Evolutionary conservation across 2,888 invertebrate species (phyloP).

Genomic region (Molanna angustata): DNA sequence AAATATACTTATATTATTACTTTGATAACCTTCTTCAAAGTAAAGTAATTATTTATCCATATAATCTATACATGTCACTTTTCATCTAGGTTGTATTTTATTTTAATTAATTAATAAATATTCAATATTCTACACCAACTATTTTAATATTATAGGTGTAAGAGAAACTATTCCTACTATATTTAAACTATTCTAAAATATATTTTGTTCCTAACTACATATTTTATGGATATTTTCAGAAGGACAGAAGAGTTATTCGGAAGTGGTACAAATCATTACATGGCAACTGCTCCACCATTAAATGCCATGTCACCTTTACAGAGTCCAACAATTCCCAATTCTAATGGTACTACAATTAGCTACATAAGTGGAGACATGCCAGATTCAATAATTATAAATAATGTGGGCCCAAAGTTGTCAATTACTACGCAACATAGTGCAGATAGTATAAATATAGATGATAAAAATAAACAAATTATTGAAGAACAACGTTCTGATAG

Average conservation of each 20-base stretch:
- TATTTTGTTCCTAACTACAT: no score
- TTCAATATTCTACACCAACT: not conserved
- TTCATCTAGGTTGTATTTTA: not conserved
- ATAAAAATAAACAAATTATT: conserved; percentile 6
- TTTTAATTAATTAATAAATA: not conserved
- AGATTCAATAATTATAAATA: conserved; percentile 21
- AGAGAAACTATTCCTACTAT: no score
- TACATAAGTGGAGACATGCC: conserved; percentile 25
- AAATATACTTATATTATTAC: no score
- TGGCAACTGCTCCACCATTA: conserved; percentile 50
- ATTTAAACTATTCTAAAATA: no score
- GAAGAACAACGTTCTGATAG: conserved; percentile 27
- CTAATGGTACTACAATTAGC: conserved; percentile 34
- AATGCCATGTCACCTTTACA: conserved; percentile 35
- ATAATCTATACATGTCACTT: not conserved
- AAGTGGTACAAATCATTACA: conserved; percentile 53
- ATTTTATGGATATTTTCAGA: conserved; percentile 41
- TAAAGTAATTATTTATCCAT: no score
- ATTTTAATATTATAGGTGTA: not conserved
- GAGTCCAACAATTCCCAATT: conserved; percentile 42
- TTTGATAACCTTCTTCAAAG: no score
- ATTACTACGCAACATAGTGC: conserved; percentile 30
- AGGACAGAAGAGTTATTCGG: conserved; percentile 62
- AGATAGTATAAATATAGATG: conserved; percentile 22
- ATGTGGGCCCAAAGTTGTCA: conserved; percentile 27